These are phyloP conservation scores for Rhinichthys osculus DNA, from an alignment of 2,797 vertebrate genomes.

Conservation along the genomic window DNA sequence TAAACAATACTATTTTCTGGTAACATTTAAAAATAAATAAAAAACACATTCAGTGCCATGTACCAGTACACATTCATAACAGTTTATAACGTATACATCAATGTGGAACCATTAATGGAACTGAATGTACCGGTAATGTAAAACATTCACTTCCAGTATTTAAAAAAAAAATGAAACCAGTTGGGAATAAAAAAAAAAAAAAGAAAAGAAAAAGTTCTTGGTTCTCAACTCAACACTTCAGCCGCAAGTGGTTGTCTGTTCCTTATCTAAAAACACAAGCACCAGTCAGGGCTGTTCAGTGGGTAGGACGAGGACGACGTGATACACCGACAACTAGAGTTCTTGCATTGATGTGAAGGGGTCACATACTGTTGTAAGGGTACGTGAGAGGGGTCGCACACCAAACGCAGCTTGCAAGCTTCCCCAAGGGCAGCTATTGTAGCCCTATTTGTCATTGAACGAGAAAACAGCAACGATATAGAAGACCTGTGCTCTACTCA, in stretches of 20 bases:
- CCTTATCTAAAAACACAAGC: slow-evolving; percentile 4
- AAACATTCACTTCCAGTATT: not conserved
- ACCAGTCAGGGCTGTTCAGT: not conserved
- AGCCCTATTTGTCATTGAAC: not conserved
- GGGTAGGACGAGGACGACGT: not conserved
- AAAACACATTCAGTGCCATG: no score
- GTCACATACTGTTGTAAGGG: not conserved
- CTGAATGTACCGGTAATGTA: not conserved
- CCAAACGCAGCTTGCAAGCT: not conserved
- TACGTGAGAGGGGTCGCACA: not conserved
- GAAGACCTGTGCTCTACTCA: slow-evolving; percentile 19
- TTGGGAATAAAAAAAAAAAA: not conserved
- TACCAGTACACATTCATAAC: no score
- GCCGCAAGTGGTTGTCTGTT: not conserved
- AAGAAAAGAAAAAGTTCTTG: not conserved
- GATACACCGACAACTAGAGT: slow-evolving; percentile 2
- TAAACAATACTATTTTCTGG: not conserved
- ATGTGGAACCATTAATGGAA: not conserved
- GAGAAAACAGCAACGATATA: not conserved
- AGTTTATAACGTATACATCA: no score
- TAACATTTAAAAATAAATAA: no score
- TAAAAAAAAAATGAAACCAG: not conserved
- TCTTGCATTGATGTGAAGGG: not conserved
- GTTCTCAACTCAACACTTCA: not conserved
- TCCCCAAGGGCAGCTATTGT: not conserved